Base-by-base conservation (phyloP, 2,888 invertebrate species). In the Aphrophora alni region DNA sequence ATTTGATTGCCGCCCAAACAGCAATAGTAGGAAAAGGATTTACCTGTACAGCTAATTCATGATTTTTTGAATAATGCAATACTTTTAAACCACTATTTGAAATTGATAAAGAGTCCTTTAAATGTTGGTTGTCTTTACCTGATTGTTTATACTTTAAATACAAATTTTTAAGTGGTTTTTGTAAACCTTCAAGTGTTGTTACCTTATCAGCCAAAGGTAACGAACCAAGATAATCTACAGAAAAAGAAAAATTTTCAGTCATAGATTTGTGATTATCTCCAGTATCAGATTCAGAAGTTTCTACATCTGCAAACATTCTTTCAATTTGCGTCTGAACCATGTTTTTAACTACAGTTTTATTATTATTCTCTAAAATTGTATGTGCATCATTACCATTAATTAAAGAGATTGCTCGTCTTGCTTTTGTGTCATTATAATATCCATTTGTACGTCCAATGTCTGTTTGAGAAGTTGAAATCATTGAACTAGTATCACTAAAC, bases 21-120 rank as follows among this genome's bases (percentile, higher is more conserved):
- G 97, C 97, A 88, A 97, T 97, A 72, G 96, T 95, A 25, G 96
- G 95, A 86, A 97, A 97, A 0, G 96, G 95, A 86, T 97, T 96
- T 77, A 94, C 89, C 78, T 89, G 89, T 81, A 83, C 85, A 0
- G 80, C 77, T 24, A 88, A 87, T 75, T 73, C 59, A 38, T 77
- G 75, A 28, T 77, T 26, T 70, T 86, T 91, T 91, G 27, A 90
- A 28, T 92, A 91, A 87, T 92, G 91, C 87, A 92, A 91, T n/a
- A 95, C 93, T 87, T 93, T 92, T n/a, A 95, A 89, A 25, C 95
- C 95, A 77, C 90, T 89, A 85, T 91, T 89, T 0, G 93, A 93
- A 84, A 94, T 94, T 87, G 93, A 93, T 87, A 94, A 87, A 14
- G 87, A 59, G 7, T 82, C 83, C 17, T 82, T 59, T 21, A 82